Conservation (phyloP, 2,888 invertebrate species). For the Ochropleura plecta region DNA sequence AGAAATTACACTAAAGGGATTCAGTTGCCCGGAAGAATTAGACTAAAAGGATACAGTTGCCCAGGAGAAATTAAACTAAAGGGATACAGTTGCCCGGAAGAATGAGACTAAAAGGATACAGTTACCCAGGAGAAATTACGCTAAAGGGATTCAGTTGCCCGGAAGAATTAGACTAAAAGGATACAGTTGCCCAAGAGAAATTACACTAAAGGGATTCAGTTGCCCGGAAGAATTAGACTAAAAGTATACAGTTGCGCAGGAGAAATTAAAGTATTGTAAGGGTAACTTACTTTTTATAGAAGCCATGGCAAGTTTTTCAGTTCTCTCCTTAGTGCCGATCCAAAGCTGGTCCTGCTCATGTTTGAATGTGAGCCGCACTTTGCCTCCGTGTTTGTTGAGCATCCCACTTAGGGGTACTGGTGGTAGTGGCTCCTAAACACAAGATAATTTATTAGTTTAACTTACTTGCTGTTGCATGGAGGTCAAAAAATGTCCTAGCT, state of each 20-base stretch:
- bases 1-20: too few species aligned
- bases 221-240: too few species aligned
- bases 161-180: too few species aligned
- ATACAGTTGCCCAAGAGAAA: too few species aligned
- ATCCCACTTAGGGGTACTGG: conserved; percentile 96
- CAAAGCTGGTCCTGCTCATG: conserved; percentile 97
- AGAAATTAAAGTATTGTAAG: neutral
- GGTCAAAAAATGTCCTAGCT: neutral
- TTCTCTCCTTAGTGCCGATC: conserved; percentile 98
- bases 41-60: too few species aligned
- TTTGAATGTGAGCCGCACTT: conserved; percentile 97
- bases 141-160: too few species aligned
- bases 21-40: too few species aligned
- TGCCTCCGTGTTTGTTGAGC: conserved; percentile 97
- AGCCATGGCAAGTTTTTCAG: conserved; percentile 97
- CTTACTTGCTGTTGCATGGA: neutral
- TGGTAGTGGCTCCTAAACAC: conserved; percentile 94
- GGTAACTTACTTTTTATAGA: conserved; percentile 94
- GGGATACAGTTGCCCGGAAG: too few species aligned
- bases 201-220: too few species aligned
- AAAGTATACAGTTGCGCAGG: neutral
- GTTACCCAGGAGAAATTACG: too few species aligned
- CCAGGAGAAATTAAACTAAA: too few species aligned
- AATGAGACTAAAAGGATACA: too few species aligned
- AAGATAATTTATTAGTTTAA: neutral